These are phyloP conservation scores for Bombus pascuorum DNA, from an alignment of 1,140 invertebrate species.

Conservation along the genomic window DNA sequence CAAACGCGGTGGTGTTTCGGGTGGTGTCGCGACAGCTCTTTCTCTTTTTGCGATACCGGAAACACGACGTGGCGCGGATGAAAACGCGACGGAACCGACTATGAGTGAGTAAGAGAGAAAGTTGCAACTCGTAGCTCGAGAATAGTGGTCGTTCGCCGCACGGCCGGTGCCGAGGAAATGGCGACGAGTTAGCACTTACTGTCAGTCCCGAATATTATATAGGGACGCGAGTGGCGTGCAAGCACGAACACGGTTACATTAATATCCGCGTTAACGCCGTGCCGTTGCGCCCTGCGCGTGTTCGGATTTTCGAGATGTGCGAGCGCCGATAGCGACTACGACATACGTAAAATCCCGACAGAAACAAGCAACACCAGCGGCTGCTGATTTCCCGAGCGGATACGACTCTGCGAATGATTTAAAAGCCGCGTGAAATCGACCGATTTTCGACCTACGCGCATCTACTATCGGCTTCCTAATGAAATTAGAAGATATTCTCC, in stretches of 20 bases:
- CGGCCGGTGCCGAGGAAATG: conserved; percentile 27
- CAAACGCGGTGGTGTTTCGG: too few species aligned
- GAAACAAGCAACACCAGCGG: conserved; percentile 12
- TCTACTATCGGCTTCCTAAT: background rate
- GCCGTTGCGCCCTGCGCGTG: background rate
- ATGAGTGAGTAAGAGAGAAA: background rate
- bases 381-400: conserved; percentile 39
- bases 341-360: conserved; percentile 28
- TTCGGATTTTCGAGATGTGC: conserved; percentile 32
- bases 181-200: conserved; percentile 60
- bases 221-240: conserved; percentile 25
- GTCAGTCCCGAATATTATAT: conserved; percentile 59
- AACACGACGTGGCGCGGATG: background rate
- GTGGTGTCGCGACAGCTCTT: background rate
- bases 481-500: background rate
- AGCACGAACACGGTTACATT: conserved; percentile 51
- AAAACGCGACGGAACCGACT: background rate
- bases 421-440: conserved; percentile 9
- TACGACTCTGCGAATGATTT: conserved; percentile 26
- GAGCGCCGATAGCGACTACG: conserved; percentile 27
- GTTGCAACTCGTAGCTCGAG: background rate
- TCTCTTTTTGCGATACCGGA: conserved; percentile 17
- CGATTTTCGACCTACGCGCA: too few species aligned
- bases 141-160: conserved; percentile 2
- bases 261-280: conserved; percentile 57